A percentile compares a stretch with the other conserved stretches of the same genome.
Conservation (phyloP, 2,797 vertebrate genomes). For the Siniperca scherzeri region DNA sequence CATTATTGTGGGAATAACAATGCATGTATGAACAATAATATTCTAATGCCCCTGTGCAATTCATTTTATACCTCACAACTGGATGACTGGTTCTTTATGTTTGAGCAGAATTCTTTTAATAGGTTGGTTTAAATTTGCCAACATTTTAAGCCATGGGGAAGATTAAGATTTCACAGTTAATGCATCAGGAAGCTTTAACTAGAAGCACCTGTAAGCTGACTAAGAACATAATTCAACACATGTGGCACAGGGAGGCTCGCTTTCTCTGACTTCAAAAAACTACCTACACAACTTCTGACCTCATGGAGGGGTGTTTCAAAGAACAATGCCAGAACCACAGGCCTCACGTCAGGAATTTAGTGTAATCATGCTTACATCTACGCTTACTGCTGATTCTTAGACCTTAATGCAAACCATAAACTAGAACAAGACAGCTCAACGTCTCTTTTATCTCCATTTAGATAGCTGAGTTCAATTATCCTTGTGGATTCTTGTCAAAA, state of each 20-base stretch:
- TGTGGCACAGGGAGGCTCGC: slow-evolving; percentile 61
- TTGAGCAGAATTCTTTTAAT: slow-evolving; percentile 53
- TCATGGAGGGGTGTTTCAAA: slow-evolving; percentile 56
- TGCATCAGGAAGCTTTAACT: slow-evolving; percentile 82
- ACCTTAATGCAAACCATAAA: slow-evolving; percentile 65
- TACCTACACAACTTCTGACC: slow-evolving; percentile 67
- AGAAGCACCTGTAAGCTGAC: slow-evolving; percentile 78
- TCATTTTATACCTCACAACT: slow-evolving; percentile 31
- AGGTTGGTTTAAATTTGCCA: slow-evolving; percentile 77
- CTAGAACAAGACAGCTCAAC: slow-evolving; percentile 35
- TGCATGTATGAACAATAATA: slow-evolving; percentile 28
- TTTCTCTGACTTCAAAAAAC: slow-evolving; percentile 62
- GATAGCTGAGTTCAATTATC: slow-evolving; percentile 64
- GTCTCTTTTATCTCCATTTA: slow-evolving; percentile 69
- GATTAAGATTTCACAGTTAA: slow-evolving; percentile 81
- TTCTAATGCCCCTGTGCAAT: slow-evolving; percentile 5
- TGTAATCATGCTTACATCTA: slow-evolving; percentile 53
- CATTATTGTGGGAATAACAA: slow-evolving; percentile 27
- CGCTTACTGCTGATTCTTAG: slow-evolving; percentile 55
- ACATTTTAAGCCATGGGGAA: slow-evolving; percentile 69
- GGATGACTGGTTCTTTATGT: slow-evolving; percentile 36
- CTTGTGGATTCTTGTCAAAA: slow-evolving; percentile 59
- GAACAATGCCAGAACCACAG: slow-evolving; percentile 46
- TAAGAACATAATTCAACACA: slow-evolving; percentile 77
- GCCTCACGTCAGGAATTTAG: slow-evolving; percentile 52